Base-by-base conservation (phyloP, 2,797 vertebrate species). In the Macropodus opercularis region DNA sequence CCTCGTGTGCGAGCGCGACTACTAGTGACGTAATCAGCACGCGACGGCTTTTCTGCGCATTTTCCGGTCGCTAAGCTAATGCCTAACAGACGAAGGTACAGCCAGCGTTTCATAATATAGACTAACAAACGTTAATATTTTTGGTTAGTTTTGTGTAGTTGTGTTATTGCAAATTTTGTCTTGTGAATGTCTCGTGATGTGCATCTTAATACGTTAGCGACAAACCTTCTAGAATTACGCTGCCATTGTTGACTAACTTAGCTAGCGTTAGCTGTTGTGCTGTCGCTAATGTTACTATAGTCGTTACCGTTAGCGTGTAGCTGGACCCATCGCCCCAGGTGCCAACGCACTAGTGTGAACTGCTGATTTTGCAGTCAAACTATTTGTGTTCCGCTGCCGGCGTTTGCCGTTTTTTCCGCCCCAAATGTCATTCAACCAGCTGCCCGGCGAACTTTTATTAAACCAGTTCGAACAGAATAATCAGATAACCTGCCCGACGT, bases 11-110 rank as follows among this genome's bases (percentile, higher is more conserved):
- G 14, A 38, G 38, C 0, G 38, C 19, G 21, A 1, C 11, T 10
- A 3, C 8, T 5, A 0, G 0, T 52, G 48, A 84, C 83, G 87
- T 65, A 18, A 87, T 87, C 73, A 85, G 74, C 8, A 46, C 3
- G 6, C 75, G 87, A 85, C 87, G 5, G 6, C 0, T 23, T 22
- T 38, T 38, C 38, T 85, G 57, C 75, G 69, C 61, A 65, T 81
- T 60, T 81, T 85, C 81, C 85, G 83, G 85, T 63, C 71, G 83
- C 63, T 65, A 75, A 29, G 81, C 79, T 85, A 85, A 72, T 57
- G 53, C 23, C 17, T 55, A 22, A 2, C 51, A 75, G 43, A 63
- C 72, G 58, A 78, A 84, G 86, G 86, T 85, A 85, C 18, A 44
- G 56, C 15, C 36, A 39, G 2, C 39, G 36, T 57, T 58, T 53